These are phyloP conservation scores for Drosophila flavopinicola DNA, from an alignment of 2,888 invertebrate species.

Conservation along the genomic window DNA sequence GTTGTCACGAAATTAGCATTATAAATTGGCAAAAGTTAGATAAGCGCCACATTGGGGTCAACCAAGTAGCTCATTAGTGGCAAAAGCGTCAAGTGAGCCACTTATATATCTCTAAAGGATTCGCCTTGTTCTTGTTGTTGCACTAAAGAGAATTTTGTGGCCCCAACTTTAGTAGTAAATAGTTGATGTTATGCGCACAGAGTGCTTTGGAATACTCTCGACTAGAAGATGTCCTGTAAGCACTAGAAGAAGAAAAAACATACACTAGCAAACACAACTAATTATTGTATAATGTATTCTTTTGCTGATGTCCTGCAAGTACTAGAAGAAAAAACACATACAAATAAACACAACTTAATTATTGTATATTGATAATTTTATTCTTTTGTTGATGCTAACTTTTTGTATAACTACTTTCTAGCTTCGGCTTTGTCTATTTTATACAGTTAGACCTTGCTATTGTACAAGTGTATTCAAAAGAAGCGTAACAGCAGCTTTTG, in stretches of 20 bases:
- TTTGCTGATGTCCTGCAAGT: no score
- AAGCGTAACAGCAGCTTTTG: conserved; percentile 5
- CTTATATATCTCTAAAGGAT: conserved; percentile 52
- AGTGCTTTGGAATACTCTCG: neutral
- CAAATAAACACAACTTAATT: no score
- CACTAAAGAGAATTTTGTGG: neutral
- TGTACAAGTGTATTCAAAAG: neutral
- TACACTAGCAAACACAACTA: no score
- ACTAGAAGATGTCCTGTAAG: neutral
- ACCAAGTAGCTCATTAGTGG: conserved; percentile 47
- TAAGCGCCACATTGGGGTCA: conserved; percentile 24
- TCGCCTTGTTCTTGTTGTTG: conserved; percentile 29
- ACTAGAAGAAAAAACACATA: no score
- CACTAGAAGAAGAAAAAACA: neutral
- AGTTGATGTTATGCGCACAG: neutral
- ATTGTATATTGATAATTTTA: no score
- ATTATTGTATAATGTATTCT: no score
- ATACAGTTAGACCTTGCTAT: no score
- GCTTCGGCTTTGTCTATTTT: no score
- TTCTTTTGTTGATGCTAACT: no score
- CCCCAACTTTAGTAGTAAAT: neutral
- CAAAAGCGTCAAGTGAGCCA: conserved; percentile 43
- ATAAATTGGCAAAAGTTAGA: conserved; percentile 61
- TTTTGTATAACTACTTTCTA: neutral
- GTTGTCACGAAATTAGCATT: conserved; percentile 61